Evolutionary conservation across 1,140 invertebrate genomes (phyloP).

Genomic region (Mamestra configurata): DNA sequence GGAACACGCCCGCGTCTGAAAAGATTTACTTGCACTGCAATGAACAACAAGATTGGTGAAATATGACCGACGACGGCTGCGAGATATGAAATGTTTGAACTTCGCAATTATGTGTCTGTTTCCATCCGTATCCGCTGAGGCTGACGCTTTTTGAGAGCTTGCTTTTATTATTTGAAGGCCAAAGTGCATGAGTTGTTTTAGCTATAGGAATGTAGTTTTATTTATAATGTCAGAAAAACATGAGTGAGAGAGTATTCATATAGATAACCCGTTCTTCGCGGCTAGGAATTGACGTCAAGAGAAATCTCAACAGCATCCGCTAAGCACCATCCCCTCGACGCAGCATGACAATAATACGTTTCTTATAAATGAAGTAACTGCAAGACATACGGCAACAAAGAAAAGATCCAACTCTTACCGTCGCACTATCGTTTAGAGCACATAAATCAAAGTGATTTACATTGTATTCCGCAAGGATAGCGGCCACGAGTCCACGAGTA

Average conservation of each 20-base stretch:
- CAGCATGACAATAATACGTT: background rate
- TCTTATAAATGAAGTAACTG: constrained; percentile 15
- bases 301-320: background rate
- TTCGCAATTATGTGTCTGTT: constrained; percentile 1
- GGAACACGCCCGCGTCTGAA: constrained; percentile 50
- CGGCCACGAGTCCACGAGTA: constrained; percentile 25
- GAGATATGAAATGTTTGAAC: constrained; percentile 32
- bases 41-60: constrained; percentile 26
- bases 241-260: too few relatives aligned
- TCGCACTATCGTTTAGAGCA: constrained; percentile 22
- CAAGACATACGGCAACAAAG: background rate
- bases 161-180: background rate
- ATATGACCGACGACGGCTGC: constrained; percentile 33
- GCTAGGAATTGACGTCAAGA: background rate
- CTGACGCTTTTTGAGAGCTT: background rate
- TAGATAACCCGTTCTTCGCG: too few relatives aligned
- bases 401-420: constrained; percentile 6
- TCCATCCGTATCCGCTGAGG: constrained; percentile 1
- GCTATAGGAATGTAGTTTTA: too few relatives aligned
- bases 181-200: background rate
- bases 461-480: constrained; percentile 41
- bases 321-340: background rate
- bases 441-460: constrained; percentile 40
- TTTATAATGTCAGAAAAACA: too few relatives aligned
- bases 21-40: constrained; percentile 44